Base-by-base conservation (phyloP, 1,140 invertebrate genomes). In the Papilio glaucus region DNA sequence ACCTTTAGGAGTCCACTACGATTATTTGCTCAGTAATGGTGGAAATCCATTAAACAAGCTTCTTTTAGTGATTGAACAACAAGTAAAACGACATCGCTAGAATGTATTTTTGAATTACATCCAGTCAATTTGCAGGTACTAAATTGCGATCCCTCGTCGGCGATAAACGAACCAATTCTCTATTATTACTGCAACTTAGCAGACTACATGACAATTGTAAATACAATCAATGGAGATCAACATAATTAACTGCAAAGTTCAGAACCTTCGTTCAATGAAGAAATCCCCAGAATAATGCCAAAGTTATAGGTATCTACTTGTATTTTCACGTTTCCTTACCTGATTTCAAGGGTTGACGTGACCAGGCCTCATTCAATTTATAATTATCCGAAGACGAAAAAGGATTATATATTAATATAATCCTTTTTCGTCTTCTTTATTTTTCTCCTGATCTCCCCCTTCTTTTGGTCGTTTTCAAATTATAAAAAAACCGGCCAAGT, bases 21-120 rank as follows among this genome's bases (percentile, higher is more conserved):
- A 90, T 91, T 92, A 92, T 92, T 91, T 88, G 88, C 82, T 89
- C 87, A 85, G 87, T 89, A 91, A 92, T 92, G 90, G 89, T 90
- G 87, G 86, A 91, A 91, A 91, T 91, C 89, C 90, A 91, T 92
- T 92, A 92, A 91, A 92, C 87, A 84, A 88, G 86, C 82, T 87
- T 90, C 89, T 92, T 92, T 92, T 91, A 90, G 88, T 90, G 87
- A 90, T 91, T 89, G 87, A 88, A 89, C 85, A 86, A 88, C 82
- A 84, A 83, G 81, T 85, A 85, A 80, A 89, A 89, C 85, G 85
- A 88, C 85, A 88, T 79, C 77, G 72, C 72, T 80, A 82, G 83
- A 83, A 85, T 88, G 85, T 83, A 87, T 90, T 89, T 88, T 90
- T 86, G 87, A 90, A 92, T 91, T 90, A 83, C 85, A 86, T 84